These are phyloP conservation scores for Liolophura sinensis DNA, from an alignment of 1,140 invertebrate genomes.

Conservation along the genomic window DNA sequence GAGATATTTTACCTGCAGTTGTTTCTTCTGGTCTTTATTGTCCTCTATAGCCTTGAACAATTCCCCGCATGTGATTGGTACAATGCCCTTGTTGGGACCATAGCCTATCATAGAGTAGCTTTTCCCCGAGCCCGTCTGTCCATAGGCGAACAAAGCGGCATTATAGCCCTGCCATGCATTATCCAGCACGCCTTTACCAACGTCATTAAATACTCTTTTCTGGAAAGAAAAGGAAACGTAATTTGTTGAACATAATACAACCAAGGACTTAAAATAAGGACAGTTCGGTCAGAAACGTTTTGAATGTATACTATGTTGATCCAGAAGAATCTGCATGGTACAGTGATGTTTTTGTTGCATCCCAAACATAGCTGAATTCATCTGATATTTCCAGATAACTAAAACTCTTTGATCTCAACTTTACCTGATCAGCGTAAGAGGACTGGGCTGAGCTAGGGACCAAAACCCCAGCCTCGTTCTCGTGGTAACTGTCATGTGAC, in stretches of 20 bases:
- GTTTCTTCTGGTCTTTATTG: conserved; percentile 33
- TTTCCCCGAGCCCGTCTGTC: conserved; percentile 66
- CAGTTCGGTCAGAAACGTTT: background rate
- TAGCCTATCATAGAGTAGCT: conserved; percentile 62
- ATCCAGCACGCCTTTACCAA: conserved; percentile 61
- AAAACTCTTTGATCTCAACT: background rate
- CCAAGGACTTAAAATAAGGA: background rate
- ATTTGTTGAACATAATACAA: background rate
- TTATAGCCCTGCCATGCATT: conserved; percentile 67
- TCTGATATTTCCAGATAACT: too few species aligned
- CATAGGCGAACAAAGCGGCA: conserved; percentile 65
- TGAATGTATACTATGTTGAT: background rate
- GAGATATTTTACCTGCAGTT: conserved; percentile 58
- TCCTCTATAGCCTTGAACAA: conserved; percentile 39
- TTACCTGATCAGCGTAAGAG: conserved; percentile 60
- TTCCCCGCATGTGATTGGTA: conserved; percentile 70
- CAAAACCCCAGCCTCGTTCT: conserved; percentile 56
- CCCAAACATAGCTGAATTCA: too few species aligned
- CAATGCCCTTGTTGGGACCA: conserved; percentile 60
- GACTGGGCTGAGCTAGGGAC: conserved; percentile 38
- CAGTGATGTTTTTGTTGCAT: background rate
- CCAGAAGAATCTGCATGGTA: background rate
- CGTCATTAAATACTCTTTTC: conserved; percentile 61
- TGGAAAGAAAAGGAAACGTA: conserved; percentile 24
- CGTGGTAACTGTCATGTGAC: conserved; percentile 64